Evolutionary conservation across 2,888 invertebrate genomes (phyloP).

Genomic region (Lithophane semibrunnea): DNA sequence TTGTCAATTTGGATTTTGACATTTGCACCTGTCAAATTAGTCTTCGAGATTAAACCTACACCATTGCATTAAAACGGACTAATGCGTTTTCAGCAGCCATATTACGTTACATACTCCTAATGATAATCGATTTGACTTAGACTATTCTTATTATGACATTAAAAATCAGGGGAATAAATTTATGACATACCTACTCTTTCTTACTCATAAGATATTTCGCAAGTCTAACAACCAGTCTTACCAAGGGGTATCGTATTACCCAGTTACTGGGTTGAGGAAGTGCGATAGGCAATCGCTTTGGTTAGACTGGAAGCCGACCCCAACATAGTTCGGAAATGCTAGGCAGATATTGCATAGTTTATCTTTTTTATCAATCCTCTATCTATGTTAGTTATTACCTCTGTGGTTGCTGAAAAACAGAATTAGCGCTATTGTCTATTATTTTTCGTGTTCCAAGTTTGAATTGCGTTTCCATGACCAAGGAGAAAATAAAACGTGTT

Average conservation of each 20-base stretch:
- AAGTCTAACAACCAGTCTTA: background rate
- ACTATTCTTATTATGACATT: background rate
- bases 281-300: no score
- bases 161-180: background rate
- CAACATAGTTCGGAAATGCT: no score
- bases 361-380: background rate
- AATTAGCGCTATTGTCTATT: conserved; percentile 21
- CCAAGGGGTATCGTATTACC: no score
- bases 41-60: no score
- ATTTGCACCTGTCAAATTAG: no score
- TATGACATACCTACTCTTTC: background rate
- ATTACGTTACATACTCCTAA: background rate
- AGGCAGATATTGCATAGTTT: no score
- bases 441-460: conserved; percentile 20
- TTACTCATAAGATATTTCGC: background rate
- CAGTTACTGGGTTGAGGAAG: no score
- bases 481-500: conserved; percentile 51
- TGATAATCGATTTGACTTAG: background rate
- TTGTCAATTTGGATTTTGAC: no score
- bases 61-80: background rate
- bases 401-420: background rate
- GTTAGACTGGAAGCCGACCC: no score
- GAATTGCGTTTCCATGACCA: conserved; percentile 40
- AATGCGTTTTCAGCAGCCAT: conserved; percentile 3
- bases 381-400: background rate